phyloP scores from a whole-genome alignment of 2,797 vertebrate species.

The Falco cherrug region DNA sequence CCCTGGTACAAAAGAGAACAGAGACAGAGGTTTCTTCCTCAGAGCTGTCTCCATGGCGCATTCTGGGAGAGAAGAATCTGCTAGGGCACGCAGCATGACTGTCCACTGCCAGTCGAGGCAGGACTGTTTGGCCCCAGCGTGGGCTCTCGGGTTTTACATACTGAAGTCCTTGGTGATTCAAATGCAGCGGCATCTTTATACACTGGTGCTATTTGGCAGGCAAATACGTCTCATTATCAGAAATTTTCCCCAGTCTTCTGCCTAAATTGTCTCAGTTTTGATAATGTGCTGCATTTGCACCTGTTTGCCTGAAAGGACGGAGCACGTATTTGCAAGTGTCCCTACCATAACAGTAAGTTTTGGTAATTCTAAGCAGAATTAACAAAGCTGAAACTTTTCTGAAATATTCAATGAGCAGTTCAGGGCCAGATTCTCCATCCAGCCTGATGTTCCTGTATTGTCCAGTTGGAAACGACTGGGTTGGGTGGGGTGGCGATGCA shows the following conservation, averaged over 20 bases:
- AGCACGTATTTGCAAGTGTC: not conserved
- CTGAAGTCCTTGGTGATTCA: not conserved
- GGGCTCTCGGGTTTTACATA: not conserved
- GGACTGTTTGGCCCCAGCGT: not conserved
- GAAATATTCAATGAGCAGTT: not conserved
- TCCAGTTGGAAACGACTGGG: not conserved
- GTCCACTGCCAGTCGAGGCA: not conserved
- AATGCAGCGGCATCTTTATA: not conserved
- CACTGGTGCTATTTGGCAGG: not conserved
- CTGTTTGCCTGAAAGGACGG: not conserved
- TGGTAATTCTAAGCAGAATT: not conserved
- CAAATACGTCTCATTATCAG: not conserved
- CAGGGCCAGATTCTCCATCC: not conserved
- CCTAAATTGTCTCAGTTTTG: not conserved
- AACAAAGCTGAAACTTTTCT: not conserved
- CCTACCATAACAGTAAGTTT: not conserved
- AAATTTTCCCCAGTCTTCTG: not conserved
- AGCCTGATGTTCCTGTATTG: not conserved
- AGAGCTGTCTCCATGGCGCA: not conserved
- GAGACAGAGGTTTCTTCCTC: not conserved
- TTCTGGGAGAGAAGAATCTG: not conserved
- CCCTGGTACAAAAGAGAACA: not conserved
- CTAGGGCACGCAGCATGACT: rapidly evolving
- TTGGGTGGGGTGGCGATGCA: not conserved
- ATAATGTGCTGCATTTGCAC: not conserved